A percentile compares a stretch with the other conserved stretches of the same genome.
Evolutionary conservation across 2,888 invertebrate species (phyloP).

Genomic region (Drosophila helvetica): DNA sequence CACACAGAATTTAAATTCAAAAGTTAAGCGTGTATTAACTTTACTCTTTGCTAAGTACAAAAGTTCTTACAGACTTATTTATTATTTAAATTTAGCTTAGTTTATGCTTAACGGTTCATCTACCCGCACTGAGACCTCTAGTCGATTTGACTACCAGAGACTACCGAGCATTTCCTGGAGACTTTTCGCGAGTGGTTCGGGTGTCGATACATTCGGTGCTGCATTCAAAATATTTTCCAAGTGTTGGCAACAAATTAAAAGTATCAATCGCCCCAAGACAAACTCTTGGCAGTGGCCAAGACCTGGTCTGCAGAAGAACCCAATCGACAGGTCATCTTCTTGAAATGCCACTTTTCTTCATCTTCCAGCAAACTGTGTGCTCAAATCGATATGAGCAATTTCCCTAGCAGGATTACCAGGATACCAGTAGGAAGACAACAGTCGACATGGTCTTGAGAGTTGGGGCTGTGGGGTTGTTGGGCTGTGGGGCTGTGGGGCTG

Average conservation of each 20-base stretch:
- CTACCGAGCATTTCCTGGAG: neutral
- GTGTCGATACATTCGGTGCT: too few relatives aligned
- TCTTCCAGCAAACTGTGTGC: neutral
- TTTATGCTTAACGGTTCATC: too few relatives aligned
- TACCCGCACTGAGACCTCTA: too few relatives aligned
- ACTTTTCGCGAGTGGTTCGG: too few relatives aligned
- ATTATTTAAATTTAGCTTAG: neutral
- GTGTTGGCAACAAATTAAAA: neutral
- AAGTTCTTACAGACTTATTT: neutral
- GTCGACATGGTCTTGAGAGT: neutral
- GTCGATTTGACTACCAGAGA: too few relatives aligned
- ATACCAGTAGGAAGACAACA: neutral
- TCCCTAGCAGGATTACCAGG: neutral
- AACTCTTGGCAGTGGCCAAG: neutral
- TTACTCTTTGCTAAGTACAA: neutral
- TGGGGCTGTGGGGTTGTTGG: too few relatives aligned
- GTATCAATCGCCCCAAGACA: neutral
- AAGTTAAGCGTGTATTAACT: too few relatives aligned
- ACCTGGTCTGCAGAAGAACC: neutral
- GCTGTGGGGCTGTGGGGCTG: too few relatives aligned
- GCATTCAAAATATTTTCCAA: neutral
- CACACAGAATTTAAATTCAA: neutral
- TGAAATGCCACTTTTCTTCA: neutral
- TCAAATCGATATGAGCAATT: neutral
- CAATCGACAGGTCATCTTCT: neutral